Conservation (phyloP, 1,140 invertebrate species). For the Papilio helenus region DNA sequence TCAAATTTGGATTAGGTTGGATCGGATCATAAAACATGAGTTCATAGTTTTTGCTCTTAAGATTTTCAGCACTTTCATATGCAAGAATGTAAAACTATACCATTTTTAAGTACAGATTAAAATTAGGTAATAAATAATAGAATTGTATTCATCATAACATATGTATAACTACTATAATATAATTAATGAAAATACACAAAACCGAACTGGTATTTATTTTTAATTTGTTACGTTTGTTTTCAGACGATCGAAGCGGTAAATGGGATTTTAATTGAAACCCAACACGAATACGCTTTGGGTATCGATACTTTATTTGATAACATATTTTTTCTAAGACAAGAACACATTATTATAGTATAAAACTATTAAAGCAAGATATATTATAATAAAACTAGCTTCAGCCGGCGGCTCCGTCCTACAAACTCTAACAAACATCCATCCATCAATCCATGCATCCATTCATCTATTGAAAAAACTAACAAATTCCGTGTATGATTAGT, state of each 20-base stretch:
- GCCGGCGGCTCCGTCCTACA: no score
- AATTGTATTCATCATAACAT: background rate
- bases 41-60: background rate
- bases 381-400: no score
- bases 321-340: background rate
- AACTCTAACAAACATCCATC: no score
- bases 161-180: background rate
- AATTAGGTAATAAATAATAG: background rate
- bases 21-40: background rate
- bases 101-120: background rate
- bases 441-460: no score
- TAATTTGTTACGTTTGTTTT: constrained; percentile 11
- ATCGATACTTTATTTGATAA: constrained; percentile 8
- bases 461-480: no score
- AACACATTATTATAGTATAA: background rate
- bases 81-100: background rate
- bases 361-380: background rate
- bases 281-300: constrained; percentile 12
- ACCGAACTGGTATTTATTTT: constrained; percentile 5
- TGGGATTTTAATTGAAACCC: constrained; percentile 19
- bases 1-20: background rate
- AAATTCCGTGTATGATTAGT: no score
- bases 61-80: background rate
- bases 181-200: background rate
- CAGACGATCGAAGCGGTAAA: constrained; percentile 10